These are phyloP conservation scores for Onychomys leucogaster DNA, from an alignment of 2,797 vertebrate species.

Conservation along the genomic window DNA sequence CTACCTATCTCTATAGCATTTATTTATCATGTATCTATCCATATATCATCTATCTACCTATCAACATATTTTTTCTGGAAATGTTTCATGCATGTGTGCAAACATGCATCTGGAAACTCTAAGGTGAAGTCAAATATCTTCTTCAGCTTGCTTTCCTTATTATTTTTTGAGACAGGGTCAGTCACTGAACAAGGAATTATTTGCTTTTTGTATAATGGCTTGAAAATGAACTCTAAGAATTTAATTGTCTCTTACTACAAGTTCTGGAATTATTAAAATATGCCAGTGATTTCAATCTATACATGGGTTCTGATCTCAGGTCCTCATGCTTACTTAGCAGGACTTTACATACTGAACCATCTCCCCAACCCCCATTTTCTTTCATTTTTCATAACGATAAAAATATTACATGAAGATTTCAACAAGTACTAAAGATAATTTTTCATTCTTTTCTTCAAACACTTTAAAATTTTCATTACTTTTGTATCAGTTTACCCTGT, in stretches of 20 bases:
- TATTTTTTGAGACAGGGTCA: background rate
- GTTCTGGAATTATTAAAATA: background rate
- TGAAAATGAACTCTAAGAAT: background rate
- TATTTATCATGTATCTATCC: background rate
- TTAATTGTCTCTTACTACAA: background rate
- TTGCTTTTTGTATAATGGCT: background rate
- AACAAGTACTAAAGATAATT: background rate
- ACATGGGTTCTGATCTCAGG: background rate
- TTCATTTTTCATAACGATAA: background rate
- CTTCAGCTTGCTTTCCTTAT: background rate
- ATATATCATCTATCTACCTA: background rate
- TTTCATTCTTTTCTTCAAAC: background rate
- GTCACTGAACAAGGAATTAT: background rate
- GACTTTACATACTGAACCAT: background rate
- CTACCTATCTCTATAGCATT: background rate
- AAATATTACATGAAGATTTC: background rate
- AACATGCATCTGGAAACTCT: background rate
- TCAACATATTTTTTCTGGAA: background rate
- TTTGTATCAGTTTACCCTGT: background rate
- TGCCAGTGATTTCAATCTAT: too few species aligned
- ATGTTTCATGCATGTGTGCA: background rate
- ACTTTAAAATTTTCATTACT: background rate
- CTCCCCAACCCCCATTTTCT: fast-evolving
- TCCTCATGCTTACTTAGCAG: background rate
- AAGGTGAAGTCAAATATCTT: background rate